phyloP scores from a whole-genome alignment of 2,888 invertebrate genomes.

The Ormyrus pomaceus region DNA sequence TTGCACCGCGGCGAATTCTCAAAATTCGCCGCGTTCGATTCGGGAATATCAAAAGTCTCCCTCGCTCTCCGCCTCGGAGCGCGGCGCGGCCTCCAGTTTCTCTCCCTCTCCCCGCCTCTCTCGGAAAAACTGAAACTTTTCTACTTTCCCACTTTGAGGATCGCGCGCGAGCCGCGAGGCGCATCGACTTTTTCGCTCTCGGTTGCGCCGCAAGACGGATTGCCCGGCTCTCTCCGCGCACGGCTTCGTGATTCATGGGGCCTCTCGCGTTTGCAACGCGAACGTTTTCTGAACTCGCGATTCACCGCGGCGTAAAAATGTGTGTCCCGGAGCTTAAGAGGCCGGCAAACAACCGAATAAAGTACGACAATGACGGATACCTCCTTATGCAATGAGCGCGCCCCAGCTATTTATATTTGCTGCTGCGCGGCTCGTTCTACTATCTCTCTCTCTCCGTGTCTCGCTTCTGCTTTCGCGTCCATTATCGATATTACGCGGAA shows the following conservation, averaged over 20 bases:
- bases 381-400: constrained; percentile 5
- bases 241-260: constrained; percentile 36
- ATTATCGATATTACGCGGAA: no score
- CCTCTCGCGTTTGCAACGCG: constrained; percentile 9
- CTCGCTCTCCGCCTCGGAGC: background rate
- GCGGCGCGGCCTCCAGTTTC: background rate
- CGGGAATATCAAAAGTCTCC: background rate
- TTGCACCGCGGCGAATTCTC: background rate
- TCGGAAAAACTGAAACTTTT: constrained; percentile 32
- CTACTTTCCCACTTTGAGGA: constrained; percentile 27
- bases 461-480: no score
- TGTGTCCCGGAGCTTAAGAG: constrained; percentile 20
- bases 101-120: no score
- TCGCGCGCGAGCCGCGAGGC: background rate
- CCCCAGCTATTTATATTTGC: constrained; percentile 1
- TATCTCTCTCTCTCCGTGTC: no score
- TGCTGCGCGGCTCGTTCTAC: no score
- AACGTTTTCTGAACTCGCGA: constrained; percentile 18
- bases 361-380: constrained; percentile 39
- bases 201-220: constrained; percentile 27
- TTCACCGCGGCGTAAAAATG: constrained; percentile 5
- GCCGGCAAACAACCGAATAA: constrained; percentile 6
- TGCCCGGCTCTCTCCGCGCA: background rate
- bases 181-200: background rate
- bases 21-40: background rate